Base-by-base conservation (phyloP, 2,113 vertebrate genomes). In the Origma solitaria region DNA sequence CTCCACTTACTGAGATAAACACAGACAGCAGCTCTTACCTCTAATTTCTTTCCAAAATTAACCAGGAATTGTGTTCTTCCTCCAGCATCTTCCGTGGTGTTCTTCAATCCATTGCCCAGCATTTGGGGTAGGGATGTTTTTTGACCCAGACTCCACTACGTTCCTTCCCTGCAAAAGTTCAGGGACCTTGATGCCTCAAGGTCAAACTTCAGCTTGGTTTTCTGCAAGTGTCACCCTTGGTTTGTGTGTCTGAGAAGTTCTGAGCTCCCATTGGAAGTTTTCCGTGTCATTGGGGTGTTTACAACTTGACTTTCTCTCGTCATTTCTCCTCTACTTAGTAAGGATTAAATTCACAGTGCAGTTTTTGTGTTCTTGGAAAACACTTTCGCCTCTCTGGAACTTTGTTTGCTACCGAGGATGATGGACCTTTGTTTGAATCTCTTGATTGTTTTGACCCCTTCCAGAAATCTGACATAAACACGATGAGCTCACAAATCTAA, bases 111-210 rank as follows among this genome's bases (percentile, higher is more conserved):
- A 3, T 61, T 51, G 21, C 13, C n/a, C 27, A 6, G 30, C 15
- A 1, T 13, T 40, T 38, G 64, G 37, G 22, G n/a, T 60, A 18
- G 40, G 58, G 58, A 21, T 60, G 27, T 2, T 30, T 81, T 65
- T 27, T 78, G 31, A 4, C 38, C 15, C 37, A 31, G 35, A 23
- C 40, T n/a, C 33, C 0, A 1, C 33, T 38, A 0, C 0, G 0
- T 54, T 20, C 33, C 13, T 82, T 54, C 23, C 30, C 22, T n/a
- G 12, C 15, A 51, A 6, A 50, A 62, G 42, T 23, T 66, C 35
- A 17, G 13, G 57, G 49, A 80, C 30, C 37, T 65, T 37, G 15
- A 23, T 53, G 19, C n/a, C 47, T 78, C 64, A 38, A n/a, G 69
- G 28, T 24, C n/a, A 54, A 70, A 78, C 15, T 40, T 86, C 53